Evolutionary conservation across 2,888 invertebrate genomes (phyloP).

Genomic region (Lasioglossum villosulum): DNA sequence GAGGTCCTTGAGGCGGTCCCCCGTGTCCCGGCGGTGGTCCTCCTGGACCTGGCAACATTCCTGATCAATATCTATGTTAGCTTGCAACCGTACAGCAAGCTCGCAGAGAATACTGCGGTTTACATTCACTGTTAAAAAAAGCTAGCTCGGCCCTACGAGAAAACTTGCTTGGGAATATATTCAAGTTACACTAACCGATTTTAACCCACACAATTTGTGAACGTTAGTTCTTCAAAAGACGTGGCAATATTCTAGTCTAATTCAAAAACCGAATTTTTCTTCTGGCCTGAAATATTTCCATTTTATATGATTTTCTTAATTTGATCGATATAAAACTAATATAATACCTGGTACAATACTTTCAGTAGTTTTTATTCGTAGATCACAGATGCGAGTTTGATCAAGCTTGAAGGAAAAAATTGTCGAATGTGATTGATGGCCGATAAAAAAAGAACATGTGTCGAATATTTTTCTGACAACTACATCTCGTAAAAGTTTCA

Average conservation of each 20-base stretch:
- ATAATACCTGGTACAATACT: too few relatives aligned
- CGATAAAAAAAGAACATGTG: not conserved
- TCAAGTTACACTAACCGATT: not conserved
- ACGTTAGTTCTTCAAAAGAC: not conserved
- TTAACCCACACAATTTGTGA: not conserved
- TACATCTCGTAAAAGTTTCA: not conserved
- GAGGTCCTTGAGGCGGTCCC: constrained; percentile 87
- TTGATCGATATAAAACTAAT: too few relatives aligned
- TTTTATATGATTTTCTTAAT: too few relatives aligned
- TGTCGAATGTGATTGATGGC: too few relatives aligned
- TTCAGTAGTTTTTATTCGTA: too few relatives aligned
- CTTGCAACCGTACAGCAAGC: constrained; percentile 47
- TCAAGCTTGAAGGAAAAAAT: too few relatives aligned
- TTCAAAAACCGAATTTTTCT: too few relatives aligned
- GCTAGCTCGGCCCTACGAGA: not conserved
- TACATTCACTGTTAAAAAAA: not conserved
- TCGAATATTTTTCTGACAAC: not conserved
- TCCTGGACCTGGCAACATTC: constrained; percentile 83
- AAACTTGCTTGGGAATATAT: not conserved
- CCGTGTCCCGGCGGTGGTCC: constrained; percentile 86
- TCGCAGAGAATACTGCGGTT: not conserved
- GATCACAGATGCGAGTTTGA: too few relatives aligned
- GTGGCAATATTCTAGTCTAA: too few relatives aligned
- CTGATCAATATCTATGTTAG: constrained; percentile 71
- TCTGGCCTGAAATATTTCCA: too few relatives aligned